Percentiles rank a stretch among this genome's conserved stretches.
Evolutionary conservation across 2,113 vertebrate species (phyloP).

Genomic region (Climacteris rufus): DNA sequence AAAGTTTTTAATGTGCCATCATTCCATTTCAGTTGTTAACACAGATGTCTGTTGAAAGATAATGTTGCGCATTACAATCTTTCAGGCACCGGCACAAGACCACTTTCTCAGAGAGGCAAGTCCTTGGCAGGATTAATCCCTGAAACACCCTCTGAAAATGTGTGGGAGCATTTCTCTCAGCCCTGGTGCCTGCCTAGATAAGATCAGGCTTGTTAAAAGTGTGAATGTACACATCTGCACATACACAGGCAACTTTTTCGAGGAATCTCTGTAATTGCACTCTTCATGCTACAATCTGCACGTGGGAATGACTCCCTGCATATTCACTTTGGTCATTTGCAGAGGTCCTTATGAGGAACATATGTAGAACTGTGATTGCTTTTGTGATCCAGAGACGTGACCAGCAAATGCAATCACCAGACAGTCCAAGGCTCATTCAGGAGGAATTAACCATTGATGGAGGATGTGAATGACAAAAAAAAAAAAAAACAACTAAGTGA

Average conservation of each 20-base stretch:
- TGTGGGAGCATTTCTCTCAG: background rate
- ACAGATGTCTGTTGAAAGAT: constrained; percentile 59
- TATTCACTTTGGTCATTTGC: constrained; percentile 20
- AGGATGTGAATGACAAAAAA: background rate
- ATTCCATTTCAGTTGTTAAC: constrained; percentile 51
- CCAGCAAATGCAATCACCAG: background rate
- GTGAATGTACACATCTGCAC: constrained; percentile 13
- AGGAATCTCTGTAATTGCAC: background rate
- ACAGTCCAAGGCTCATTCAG: constrained; percentile 7
- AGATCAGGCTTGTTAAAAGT: background rate
- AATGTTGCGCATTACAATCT: constrained; percentile 19
- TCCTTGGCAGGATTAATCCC: constrained; percentile 17
- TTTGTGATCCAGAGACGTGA: constrained; percentile 19
- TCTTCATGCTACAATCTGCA: background rate
- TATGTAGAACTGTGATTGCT: constrained; percentile 20
- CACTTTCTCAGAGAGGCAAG: background rate
- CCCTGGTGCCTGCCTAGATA: background rate
- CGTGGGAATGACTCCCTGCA: background rate
- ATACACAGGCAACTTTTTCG: background rate
- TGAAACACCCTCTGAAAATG: background rate
- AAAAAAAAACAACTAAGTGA: background rate
- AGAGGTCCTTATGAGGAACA: constrained; percentile 27
- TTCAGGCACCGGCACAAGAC: background rate
- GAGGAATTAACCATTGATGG: constrained; percentile 26
- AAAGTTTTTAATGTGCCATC: constrained; percentile 54